phyloP scores from a whole-genome alignment of 92 coral and sea anemone genomes.

The Isaurus tuberculatus region DNA sequence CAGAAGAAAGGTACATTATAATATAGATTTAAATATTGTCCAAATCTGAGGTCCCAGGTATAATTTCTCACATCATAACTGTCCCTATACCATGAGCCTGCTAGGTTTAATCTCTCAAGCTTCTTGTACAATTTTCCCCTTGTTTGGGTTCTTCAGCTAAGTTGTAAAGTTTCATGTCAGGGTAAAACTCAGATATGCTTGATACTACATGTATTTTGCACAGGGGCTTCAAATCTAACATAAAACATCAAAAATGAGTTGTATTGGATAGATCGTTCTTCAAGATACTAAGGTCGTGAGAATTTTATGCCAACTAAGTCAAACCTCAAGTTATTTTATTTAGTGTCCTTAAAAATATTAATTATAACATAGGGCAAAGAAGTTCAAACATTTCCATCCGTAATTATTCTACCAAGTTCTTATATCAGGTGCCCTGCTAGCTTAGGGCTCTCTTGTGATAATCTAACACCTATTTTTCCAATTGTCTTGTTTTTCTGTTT shows the following conservation, averaged over 20 bases:
- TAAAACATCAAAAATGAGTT: constrained; percentile 23
- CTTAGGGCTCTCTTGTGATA: constrained; percentile 32
- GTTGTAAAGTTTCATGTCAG: constrained; percentile 18
- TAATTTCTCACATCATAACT: constrained; percentile 22
- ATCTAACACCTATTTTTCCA: constrained; percentile 30
- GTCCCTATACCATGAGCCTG: constrained; percentile 20
- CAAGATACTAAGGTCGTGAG: background rate
- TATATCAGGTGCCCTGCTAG: constrained; percentile 25
- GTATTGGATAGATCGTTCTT: constrained; percentile 14
- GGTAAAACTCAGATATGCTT: constrained; percentile 30
- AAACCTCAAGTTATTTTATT: constrained; percentile 19
- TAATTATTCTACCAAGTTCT: constrained; percentile 27
- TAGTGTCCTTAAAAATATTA: constrained; percentile 26
- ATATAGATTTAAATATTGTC: constrained; percentile 19
- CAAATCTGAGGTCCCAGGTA: constrained; percentile 36
- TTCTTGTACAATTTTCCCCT: constrained; percentile 23
- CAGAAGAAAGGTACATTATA: constrained; percentile 33
- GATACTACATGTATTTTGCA: constrained; percentile 6
- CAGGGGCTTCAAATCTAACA: constrained; percentile 29
- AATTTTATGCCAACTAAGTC: background rate
- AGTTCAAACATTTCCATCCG: constrained; percentile 27
- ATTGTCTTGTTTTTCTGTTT: constrained; percentile 19
- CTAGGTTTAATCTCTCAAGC: constrained; percentile 18
- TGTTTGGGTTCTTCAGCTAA: constrained; percentile 13
- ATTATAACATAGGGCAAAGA: constrained; percentile 11